Base-by-base conservation (phyloP, 2,888 invertebrate genomes). In the Ischnus inquisitorius region DNA sequence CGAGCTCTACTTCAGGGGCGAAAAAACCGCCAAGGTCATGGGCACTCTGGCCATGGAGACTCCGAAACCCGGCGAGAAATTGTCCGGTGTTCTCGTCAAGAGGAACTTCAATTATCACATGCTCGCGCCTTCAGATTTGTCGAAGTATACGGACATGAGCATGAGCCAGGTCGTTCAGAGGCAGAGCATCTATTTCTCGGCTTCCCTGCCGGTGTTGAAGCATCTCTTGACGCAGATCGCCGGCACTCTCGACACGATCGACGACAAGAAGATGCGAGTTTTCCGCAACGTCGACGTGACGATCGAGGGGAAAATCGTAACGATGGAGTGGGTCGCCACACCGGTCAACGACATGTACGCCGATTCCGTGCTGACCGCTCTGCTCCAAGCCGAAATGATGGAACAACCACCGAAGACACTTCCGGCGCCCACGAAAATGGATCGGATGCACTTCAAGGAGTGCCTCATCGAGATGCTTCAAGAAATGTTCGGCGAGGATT, bases 331-430 rank as follows among this genome's bases (percentile, higher is more conserved):
- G 99, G 95, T 96, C 62, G 98, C 99, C 6, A 97, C 97, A 91
- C 99, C 99, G 0, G 97, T 99, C 64, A 97, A 98, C 91, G 99
- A 99, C 94, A 99, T 99, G 98, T 99, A 97, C 94, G 99, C 99
- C 39, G 99, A 99, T 94, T 97, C 99, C 39, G 97, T 98, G 39
- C 95, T 99, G 76, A 97, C 98, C 0, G 98, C 97, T 60, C 95
- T 99, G 51, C 95, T 99, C 89, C 97, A 97, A 93, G 98, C 98
- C 0, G 97, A 97, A 91, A 93, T 95, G 87, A 94, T 96, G 68
- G 96, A 96, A 71, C 94, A 95, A 0, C 95, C 95, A 39, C 95
- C 96, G 1, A 96, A 96, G 89, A 95, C 95, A 74, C 93, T 95
- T 22, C 94, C 95, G 0, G 95, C 95, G 0, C 95, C 95, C 46